Percentiles rank a stretch among this genome's conserved stretches.
Conservation (phyloP, 2,888 invertebrate species). For the Trypoxylon attenuatum region DNA sequence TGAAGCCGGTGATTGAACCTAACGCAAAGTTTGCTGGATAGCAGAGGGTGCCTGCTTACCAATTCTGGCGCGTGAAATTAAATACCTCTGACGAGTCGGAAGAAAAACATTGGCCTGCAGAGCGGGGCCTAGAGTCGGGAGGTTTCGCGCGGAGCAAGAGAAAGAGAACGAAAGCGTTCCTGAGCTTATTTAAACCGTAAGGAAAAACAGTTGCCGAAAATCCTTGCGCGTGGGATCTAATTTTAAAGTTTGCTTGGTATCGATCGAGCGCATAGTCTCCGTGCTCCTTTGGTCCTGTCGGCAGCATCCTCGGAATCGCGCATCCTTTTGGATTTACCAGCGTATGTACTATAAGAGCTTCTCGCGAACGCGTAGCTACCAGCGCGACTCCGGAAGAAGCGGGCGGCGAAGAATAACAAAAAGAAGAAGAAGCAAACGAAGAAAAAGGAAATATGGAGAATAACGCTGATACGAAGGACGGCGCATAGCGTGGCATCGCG, state of each 20-base stretch:
- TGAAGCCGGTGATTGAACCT: too few species aligned
- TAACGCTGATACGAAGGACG: conserved; percentile 5
- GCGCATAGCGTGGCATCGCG: not conserved
- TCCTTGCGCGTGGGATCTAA: conserved; percentile 8
- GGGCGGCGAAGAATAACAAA: conserved; percentile 1
- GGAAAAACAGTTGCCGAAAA: conserved; percentile 21
- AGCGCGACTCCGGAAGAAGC: not conserved
- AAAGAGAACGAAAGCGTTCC: too few species aligned
- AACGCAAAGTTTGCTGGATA: too few species aligned
- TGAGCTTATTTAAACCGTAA: conserved; percentile 9
- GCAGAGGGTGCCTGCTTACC: too few species aligned
- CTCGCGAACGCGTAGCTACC: conserved; percentile 1
- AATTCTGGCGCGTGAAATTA: not conserved
- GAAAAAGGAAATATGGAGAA: conserved; percentile 9
- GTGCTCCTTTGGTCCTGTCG: not conserved
- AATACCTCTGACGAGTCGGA: not conserved
- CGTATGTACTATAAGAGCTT: not conserved
- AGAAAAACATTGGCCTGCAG: not conserved
- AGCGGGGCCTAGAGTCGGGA: not conserved
- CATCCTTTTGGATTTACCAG: too few species aligned
- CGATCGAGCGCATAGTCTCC: conserved; percentile 18
- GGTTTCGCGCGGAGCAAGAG: too few species aligned
- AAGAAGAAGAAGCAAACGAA: not conserved
- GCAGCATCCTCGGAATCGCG: not conserved
- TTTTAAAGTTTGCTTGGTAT: conserved; percentile 21